Evolutionary conservation across 2,113 vertebrate genomes (phyloP).

Genomic region (Nesogale talazaci): DNA sequence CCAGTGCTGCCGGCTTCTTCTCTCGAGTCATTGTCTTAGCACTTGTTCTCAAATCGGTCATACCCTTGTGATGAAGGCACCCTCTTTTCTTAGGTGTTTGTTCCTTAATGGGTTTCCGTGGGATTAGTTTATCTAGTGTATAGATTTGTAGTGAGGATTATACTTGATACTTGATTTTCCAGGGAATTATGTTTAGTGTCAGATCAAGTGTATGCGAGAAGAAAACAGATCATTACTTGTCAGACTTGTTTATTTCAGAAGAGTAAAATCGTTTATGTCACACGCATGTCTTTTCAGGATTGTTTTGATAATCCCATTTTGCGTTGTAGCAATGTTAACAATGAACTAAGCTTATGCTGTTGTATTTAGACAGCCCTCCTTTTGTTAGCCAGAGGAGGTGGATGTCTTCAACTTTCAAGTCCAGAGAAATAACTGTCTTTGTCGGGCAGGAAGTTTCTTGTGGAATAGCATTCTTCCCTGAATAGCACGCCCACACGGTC

Average conservation of each 20-base stretch:
- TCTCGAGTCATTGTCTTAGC: background rate
- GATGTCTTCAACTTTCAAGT: background rate
- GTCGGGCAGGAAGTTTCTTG: background rate
- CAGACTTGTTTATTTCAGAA: constrained; percentile 9
- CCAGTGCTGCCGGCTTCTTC: no score
- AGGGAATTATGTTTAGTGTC: background rate
- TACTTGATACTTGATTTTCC: background rate
- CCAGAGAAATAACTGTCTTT: background rate
- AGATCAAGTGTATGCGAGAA: background rate
- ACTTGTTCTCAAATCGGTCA: background rate
- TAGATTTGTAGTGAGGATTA: background rate
- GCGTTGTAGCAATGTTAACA: no score
- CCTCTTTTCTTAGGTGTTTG: background rate
- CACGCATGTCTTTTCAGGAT: background rate
- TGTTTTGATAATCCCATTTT: background rate
- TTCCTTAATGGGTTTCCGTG: background rate
- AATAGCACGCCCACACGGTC: background rate
- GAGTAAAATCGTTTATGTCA: background rate
- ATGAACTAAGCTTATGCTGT: fast-evolving
- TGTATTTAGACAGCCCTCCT: background rate
- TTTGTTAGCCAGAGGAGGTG: fast-evolving
- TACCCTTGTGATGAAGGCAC: background rate
- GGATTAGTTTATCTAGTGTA: background rate
- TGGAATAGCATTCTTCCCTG: background rate
- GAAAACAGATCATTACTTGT: background rate